phyloP scores from a whole-genome alignment of 2,888 invertebrate genomes.

The Tridacna crocea region DNA sequence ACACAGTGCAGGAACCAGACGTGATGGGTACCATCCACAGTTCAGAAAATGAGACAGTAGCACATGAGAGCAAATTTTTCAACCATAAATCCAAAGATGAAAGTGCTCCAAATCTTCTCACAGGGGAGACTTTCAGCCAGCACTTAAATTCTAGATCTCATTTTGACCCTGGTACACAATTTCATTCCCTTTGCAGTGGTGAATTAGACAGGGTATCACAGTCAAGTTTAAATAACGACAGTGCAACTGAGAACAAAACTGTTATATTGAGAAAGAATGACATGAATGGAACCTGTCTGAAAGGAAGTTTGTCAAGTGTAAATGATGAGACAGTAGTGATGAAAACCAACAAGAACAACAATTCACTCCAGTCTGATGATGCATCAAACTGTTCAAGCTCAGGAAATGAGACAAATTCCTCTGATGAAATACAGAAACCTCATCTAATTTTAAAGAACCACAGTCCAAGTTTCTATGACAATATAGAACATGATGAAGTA shows the following conservation, averaged over 20 bases:
- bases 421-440: background rate
- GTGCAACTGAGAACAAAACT: conserved; percentile 45
- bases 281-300: background rate
- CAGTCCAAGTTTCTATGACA: conserved; percentile 13
- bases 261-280: conserved; percentile 33
- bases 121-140: background rate
- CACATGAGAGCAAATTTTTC: background rate
- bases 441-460: background rate
- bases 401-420: conserved; percentile 13
- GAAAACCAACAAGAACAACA: conserved; percentile 6
- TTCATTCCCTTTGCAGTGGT: background rate
- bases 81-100: background rate
- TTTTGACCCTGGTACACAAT: background rate
- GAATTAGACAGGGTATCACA: background rate
- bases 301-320: conserved; percentile 16
- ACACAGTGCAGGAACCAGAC: conserved; percentile 17
- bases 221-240: conserved; percentile 25
- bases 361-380: conserved; percentile 13
- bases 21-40: background rate
- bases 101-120: conserved; percentile 3
- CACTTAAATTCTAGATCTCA: conserved; percentile 1
- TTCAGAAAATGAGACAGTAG: background rate
- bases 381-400: conserved; percentile 7
- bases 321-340: conserved; percentile 47
- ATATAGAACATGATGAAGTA: background rate